Conservation (phyloP, 2,797 vertebrate species). For the Phyllotis vaccarum region DNA sequence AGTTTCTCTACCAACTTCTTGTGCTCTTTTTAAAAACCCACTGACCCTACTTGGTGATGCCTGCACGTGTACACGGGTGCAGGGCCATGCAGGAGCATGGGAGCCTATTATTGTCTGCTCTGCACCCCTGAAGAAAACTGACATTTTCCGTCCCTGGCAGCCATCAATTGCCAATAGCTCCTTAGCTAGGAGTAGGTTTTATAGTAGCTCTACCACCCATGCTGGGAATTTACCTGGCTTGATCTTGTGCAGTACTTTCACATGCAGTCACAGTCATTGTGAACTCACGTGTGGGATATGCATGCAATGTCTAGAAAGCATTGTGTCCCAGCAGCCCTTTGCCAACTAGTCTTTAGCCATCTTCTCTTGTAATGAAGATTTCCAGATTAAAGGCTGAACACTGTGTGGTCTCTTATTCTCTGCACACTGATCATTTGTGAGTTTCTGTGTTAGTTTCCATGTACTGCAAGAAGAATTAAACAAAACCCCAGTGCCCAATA, state of each 20-base stretch:
- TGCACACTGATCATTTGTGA: background rate
- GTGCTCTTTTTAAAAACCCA: background rate
- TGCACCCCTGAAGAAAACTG: background rate
- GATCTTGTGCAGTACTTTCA: background rate
- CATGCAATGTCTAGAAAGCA: background rate
- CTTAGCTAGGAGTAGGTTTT: background rate
- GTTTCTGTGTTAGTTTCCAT: background rate
- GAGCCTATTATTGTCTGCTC: background rate
- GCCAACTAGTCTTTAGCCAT: too few species aligned
- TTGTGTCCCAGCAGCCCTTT: too few species aligned
- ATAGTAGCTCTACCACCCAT: too few species aligned
- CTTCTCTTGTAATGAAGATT: background rate
- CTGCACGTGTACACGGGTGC: rapidly evolving
- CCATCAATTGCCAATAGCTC: background rate
- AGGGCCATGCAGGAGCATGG: background rate
- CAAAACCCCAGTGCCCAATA: background rate
- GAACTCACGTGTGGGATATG: background rate
- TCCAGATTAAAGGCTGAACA: background rate
- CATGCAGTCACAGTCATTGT: background rate
- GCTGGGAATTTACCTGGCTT: background rate
- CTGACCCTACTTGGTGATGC: background rate
- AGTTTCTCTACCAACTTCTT: background rate
- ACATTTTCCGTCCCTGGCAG: background rate
- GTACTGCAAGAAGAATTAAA: background rate
- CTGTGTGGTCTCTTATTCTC: background rate